phyloP scores from a whole-genome alignment of 2,888 invertebrate species.

The Tanypteryx hageni region DNA sequence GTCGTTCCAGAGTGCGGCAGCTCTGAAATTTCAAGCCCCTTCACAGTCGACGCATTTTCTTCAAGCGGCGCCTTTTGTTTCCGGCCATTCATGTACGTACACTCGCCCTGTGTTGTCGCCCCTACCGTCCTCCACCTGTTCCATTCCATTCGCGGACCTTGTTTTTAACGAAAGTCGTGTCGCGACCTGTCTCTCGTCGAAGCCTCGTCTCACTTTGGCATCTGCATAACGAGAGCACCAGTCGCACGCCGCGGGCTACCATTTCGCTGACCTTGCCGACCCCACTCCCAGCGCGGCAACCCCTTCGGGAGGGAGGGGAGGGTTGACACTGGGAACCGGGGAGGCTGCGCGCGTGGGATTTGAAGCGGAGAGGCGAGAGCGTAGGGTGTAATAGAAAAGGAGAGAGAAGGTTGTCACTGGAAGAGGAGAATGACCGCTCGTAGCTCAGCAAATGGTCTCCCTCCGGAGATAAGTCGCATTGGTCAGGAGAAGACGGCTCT shows the following conservation, averaged over 20 bases:
- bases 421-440: slow-evolving; percentile 22
- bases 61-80: too few species aligned
- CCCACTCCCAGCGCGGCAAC: neutral
- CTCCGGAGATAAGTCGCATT: neutral
- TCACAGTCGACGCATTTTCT: too few species aligned
- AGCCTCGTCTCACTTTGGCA: too few species aligned
- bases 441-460: neutral
- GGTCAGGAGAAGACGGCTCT: neutral
- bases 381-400: slow-evolving; percentile 14
- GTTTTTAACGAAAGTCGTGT: neutral
- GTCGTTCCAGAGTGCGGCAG: too few species aligned
- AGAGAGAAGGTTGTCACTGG: too few species aligned
- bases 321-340: neutral
- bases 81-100: neutral
- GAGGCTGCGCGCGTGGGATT: neutral
- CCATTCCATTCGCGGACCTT: neutral
- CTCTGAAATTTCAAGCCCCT: too few species aligned
- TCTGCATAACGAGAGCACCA: too few species aligned
- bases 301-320: too few species aligned
- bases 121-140: neutral
- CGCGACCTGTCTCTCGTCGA: neutral
- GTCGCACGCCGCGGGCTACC: neutral
- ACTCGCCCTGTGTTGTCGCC: neutral
- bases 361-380: neutral
- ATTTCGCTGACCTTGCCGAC: slow-evolving; percentile 27